These are phyloP conservation scores for Glaucopsyche alexis DNA, from an alignment of 2,888 invertebrate genomes.

Conservation along the genomic window DNA sequence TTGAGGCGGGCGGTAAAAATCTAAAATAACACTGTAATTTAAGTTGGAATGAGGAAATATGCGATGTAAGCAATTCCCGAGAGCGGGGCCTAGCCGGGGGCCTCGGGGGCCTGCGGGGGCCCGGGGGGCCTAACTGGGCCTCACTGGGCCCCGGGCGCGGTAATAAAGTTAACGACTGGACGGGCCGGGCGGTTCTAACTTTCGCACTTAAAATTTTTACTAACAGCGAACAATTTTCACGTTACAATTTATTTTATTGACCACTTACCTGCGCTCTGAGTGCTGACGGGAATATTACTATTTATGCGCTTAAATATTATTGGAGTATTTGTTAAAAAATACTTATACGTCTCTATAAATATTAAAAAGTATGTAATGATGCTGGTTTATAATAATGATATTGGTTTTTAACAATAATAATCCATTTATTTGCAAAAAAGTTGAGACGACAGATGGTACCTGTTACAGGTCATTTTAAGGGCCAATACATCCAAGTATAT, in stretches of 20 bases:
- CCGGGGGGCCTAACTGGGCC: neutral
- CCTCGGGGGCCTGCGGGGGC: neutral
- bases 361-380: neutral
- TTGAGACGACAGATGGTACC: no score
- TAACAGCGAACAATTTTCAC: conserved; percentile 22
- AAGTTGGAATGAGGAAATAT: conserved; percentile 29
- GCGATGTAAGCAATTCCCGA: conserved; percentile 9
- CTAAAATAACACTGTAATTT: conserved; percentile 21
- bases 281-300: neutral
- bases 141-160: conserved; percentile 29
- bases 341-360: neutral
- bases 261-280: neutral
- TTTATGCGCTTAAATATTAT: neutral
- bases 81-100: neutral
- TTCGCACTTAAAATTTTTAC: conserved; percentile 21
- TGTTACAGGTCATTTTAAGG: no score
- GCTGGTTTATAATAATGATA: neutral
- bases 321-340: neutral
- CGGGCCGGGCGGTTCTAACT: conserved; percentile 7
- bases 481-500: no score
- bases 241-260: conserved; percentile 20
- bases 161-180: conserved; percentile 39
- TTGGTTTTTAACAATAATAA: no score
- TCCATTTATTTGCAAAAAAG: no score
- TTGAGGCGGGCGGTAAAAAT: conserved; percentile 17